phyloP scores from a whole-genome alignment of 2,888 invertebrate genomes.

The Drosophila vallismaia region DNA sequence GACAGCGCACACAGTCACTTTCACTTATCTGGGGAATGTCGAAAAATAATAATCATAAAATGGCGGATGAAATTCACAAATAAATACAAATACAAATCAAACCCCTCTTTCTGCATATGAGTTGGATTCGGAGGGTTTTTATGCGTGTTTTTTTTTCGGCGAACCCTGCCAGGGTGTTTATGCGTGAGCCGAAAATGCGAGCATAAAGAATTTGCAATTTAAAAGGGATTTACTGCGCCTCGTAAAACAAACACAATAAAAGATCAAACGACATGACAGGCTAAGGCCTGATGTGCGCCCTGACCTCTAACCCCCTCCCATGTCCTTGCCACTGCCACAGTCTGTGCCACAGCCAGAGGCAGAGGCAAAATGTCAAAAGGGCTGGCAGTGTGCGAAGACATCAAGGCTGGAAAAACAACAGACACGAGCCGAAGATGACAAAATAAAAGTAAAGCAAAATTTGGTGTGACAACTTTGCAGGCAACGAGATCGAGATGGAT shows the following conservation, averaged over 20 bases:
- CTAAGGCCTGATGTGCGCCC: constrained; percentile 46
- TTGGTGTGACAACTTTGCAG: constrained; percentile 73
- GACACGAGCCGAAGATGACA: constrained; percentile 54
- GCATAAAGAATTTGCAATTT: constrained; percentile 80
- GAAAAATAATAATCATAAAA: constrained; percentile 55
- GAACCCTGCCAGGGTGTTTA: constrained; percentile 26
- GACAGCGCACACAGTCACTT: constrained; percentile 36
- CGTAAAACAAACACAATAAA: constrained; percentile 80
- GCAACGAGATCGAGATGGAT: constrained; percentile 67
- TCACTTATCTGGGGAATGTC: constrained; percentile 35
- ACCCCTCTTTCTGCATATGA: constrained; percentile 12
- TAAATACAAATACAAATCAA: constrained; percentile 55
- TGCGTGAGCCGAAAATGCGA: constrained; percentile 62
- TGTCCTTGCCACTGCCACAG: too few species aligned
- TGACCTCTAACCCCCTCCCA: constrained; percentile 7
- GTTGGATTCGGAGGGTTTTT: neutral
- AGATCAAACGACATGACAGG: constrained; percentile 76
- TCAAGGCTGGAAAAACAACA: constrained; percentile 35
- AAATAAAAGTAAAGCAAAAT: constrained; percentile 71
- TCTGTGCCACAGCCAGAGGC: constrained; percentile 51
- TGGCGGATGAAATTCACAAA: constrained; percentile 42
- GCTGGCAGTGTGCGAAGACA: constrained; percentile 35
- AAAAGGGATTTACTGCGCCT: constrained; percentile 75
- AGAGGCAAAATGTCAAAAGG: constrained; percentile 68
- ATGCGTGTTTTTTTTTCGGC: neutral